Evolutionary conservation across 2,888 invertebrate species (phyloP).

Genomic region (Margaritifera margaritifera): DNA sequence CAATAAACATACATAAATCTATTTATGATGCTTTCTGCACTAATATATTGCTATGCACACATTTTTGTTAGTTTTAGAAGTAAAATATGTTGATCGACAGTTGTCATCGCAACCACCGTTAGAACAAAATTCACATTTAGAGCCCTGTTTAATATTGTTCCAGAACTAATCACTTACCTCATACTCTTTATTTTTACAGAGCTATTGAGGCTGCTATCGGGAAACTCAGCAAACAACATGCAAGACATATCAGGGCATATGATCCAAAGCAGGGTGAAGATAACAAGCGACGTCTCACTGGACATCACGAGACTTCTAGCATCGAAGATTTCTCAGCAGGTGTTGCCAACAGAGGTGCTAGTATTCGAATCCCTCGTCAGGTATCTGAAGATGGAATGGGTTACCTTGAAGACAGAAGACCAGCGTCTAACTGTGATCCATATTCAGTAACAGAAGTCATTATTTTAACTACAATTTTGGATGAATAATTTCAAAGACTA

Average conservation of each 20-base stretch:
- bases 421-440: slow-evolving; percentile 73
- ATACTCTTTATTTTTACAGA: slow-evolving; percentile 74
- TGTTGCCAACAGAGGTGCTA: slow-evolving; percentile 94
- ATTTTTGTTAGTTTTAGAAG: too few relatives aligned
- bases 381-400: slow-evolving; percentile 94
- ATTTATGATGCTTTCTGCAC: too few relatives aligned
- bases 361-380: slow-evolving; percentile 81
- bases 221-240: slow-evolving; percentile 91
- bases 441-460: slow-evolving; percentile 70
- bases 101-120: too few relatives aligned
- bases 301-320: slow-evolving; percentile 95
- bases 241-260: slow-evolving; percentile 95
- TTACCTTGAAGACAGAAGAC: slow-evolving; percentile 94
- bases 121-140: too few relatives aligned
- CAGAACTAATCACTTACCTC: slow-evolving; percentile 1
- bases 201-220: slow-evolving; percentile 97
- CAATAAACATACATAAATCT: too few relatives aligned
- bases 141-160: too few relatives aligned
- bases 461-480: slow-evolving; percentile 49
- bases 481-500: slow-evolving; percentile 18
- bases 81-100: too few relatives aligned
- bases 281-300: slow-evolving; percentile 94
- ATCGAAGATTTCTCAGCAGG: slow-evolving; percentile 95
- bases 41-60: too few relatives aligned
- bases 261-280: slow-evolving; percentile 97